Evolutionary conservation across 1,140 invertebrate species (phyloP).

Genomic region (Lerema accius): DNA sequence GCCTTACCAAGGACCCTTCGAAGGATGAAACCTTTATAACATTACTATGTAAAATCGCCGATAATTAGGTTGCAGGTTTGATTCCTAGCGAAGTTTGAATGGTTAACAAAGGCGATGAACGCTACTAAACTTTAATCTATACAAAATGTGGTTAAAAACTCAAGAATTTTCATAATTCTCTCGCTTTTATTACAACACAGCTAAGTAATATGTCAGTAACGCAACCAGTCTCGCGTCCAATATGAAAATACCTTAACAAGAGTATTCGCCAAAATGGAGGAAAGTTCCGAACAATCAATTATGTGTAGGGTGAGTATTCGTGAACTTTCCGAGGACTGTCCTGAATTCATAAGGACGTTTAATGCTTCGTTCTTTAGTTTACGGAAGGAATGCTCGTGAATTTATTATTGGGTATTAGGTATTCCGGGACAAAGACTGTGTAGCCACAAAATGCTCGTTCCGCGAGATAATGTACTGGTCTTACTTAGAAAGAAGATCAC

Average conservation of each 20-base stretch:
- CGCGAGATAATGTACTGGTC: no score
- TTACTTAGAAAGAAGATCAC: no score
- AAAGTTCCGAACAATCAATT: conserved; percentile 34
- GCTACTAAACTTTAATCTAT: not conserved
- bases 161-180: not conserved
- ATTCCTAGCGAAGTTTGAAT: no score
- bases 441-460: no score
- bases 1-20: no score
- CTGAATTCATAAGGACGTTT: conserved; percentile 23
- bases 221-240: not conserved
- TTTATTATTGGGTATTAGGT: no score
- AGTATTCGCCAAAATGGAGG: conserved; percentile 7
- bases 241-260: conserved; percentile 28
- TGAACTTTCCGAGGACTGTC: conserved; percentile 4
- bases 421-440: no score
- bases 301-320: conserved; percentile 21
- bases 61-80: no score
- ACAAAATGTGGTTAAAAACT: not conserved
- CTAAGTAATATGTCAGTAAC: not conserved
- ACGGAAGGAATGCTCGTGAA: not conserved
- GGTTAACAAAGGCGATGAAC: no score
- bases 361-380: not conserved
- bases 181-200: not conserved
- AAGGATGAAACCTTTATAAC: no score
- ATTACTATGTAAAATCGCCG: no score